Evolutionary conservation across 2,888 invertebrate species (phyloP).

Genomic region (Andrena camellia): DNA sequence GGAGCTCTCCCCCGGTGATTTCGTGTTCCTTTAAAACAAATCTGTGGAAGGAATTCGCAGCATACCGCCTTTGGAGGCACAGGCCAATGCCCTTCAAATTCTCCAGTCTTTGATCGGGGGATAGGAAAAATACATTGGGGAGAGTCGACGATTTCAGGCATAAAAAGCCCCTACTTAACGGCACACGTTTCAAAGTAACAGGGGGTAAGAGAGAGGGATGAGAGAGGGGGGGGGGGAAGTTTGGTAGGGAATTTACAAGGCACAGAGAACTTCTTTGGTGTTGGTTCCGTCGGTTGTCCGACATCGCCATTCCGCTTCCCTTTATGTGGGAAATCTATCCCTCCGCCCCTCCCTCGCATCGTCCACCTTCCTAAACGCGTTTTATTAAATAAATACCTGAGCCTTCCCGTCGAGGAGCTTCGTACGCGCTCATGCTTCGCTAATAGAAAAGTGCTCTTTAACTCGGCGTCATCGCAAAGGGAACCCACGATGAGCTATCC

Average conservation of each 20-base stretch:
- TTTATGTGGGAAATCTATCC: slow-evolving; percentile 53
- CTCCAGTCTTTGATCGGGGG: slow-evolving; percentile 24
- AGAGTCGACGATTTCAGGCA: neutral
- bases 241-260: slow-evolving; percentile 38
- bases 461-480: slow-evolving; percentile 61
- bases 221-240: slow-evolving; percentile 4
- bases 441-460: slow-evolving; percentile 70
- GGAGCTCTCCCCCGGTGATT: too few species aligned
- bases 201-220: neutral
- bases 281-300: slow-evolving; percentile 46
- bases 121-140: neutral
- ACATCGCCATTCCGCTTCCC: slow-evolving; percentile 38
- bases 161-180: slow-evolving; percentile 30
- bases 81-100: neutral
- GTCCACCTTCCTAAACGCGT: slow-evolving; percentile 71
- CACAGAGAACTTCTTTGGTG: slow-evolving; percentile 60
- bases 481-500: slow-evolving; percentile 66
- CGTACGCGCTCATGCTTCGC: slow-evolving; percentile 53
- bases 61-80: neutral
- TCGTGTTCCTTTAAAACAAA: neutral
- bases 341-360: slow-evolving; percentile 7
- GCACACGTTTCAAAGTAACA: slow-evolving; percentile 34
- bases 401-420: slow-evolving; percentile 58
- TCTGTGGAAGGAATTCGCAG: slow-evolving; percentile 18
- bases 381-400: slow-evolving; percentile 80